phyloP scores from a whole-genome alignment of 2,888 invertebrate genomes.

The Lasioglossum figueresi region DNA sequence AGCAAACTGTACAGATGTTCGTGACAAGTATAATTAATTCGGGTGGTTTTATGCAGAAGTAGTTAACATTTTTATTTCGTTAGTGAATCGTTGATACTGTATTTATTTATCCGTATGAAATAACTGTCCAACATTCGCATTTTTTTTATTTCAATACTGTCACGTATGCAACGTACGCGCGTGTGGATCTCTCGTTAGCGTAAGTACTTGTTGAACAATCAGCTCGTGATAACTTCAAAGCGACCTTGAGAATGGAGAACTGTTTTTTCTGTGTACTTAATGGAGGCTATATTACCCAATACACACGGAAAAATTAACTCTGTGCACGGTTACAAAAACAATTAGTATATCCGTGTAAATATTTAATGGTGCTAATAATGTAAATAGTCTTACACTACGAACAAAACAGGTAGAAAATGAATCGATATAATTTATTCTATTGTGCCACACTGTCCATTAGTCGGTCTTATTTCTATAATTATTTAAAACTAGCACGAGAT shows the following conservation, averaged over 20 bases:
- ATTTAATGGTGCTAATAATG: neutral
- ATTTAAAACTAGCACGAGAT: neutral
- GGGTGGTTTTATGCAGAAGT: neutral
- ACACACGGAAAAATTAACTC: neutral
- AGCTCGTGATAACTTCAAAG: neutral
- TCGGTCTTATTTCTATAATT: neutral
- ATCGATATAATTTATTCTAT: neutral
- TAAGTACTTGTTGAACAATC: constrained; percentile 22
- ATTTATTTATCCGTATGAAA: neutral
- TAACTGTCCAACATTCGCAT: neutral
- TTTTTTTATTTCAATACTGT: neutral
- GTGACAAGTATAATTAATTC: constrained; percentile 13
- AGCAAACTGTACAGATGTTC: neutral
- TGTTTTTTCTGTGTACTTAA: neutral
- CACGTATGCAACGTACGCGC: neutral
- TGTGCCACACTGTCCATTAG: neutral
- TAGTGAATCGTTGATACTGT: neutral
- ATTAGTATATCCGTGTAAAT: neutral
- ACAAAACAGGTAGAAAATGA: neutral
- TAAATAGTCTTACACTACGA: neutral
- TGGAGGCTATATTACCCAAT: neutral
- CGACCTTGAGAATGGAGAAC: neutral
- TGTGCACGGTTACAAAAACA: neutral
- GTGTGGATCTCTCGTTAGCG: neutral
- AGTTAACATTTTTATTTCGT: neutral